Percentiles rank a stretch among this genome's conserved stretches.
phyloP scores from a whole-genome alignment of 1,140 invertebrate species.

The Rhagoletis pomonella region DNA sequence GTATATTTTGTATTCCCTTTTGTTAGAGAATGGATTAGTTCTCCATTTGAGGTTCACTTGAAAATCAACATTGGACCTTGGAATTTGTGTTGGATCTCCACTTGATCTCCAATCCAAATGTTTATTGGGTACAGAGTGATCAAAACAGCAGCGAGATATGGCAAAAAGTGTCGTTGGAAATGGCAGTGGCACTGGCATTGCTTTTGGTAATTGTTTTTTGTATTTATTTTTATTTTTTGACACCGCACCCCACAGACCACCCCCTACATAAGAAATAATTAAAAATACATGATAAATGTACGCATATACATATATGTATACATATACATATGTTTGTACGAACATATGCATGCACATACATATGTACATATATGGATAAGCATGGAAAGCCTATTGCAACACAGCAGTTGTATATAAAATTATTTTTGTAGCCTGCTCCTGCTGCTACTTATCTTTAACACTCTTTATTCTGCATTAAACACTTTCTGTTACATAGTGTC shows the following conservation, averaged over 20 bases:
- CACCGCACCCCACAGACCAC: not conserved
- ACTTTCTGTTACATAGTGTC: not conserved
- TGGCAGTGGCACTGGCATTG: slow-evolving; percentile 1
- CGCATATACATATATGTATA: too few species aligned
- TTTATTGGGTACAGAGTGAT: too few species aligned
- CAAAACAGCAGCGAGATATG: not conserved
- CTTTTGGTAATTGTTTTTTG: not conserved
- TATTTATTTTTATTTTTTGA: not conserved
- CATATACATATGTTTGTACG: too few species aligned
- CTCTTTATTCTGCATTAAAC: not conserved
- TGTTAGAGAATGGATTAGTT: too few species aligned
- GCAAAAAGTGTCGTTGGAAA: not conserved
- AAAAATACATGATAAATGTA: not conserved
- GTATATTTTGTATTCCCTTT: too few species aligned
- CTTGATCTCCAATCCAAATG: too few species aligned
- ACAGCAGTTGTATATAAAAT: not conserved
- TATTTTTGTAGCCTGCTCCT: not conserved
- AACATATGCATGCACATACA: too few species aligned
- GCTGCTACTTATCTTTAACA: not conserved
- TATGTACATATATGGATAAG: too few species aligned
- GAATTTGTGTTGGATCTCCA: too few species aligned
- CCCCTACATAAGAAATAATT: not conserved
- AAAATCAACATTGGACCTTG: too few species aligned
- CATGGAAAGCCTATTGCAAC: not conserved
- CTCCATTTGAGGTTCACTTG: too few species aligned